Percentiles rank a stretch among this genome's conserved stretches.
Conservation (phyloP, 2,113 vertebrate genomes). For the Falco punctatus region DNA sequence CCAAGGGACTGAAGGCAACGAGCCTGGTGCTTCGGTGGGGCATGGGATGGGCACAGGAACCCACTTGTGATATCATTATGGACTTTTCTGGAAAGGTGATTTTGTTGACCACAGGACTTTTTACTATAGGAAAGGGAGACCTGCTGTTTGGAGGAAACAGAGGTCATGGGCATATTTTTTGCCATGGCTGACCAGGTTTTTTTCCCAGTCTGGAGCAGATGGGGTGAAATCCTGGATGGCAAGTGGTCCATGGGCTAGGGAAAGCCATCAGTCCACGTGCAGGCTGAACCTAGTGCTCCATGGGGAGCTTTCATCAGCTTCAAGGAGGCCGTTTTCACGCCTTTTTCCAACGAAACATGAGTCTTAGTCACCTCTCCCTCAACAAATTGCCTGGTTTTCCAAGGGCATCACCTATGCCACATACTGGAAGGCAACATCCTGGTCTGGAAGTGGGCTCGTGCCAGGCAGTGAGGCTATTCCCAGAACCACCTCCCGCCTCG, state of each 20-base stretch:
- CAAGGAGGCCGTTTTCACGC: neutral
- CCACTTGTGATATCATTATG: fast-evolving
- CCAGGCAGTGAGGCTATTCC: neutral
- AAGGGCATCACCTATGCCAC: neutral
- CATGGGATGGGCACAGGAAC: fast-evolving
- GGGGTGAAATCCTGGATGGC: neutral
- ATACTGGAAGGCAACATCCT: neutral
- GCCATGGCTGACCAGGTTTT: neutral
- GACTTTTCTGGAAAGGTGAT: neutral
- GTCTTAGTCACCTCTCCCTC: neutral
- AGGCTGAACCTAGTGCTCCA: neutral
- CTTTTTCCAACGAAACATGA: neutral
- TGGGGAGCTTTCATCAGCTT: neutral
- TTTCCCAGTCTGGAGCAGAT: neutral
- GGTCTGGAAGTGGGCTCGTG: fast-evolving
- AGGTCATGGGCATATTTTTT: neutral
- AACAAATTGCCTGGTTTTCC: neutral
- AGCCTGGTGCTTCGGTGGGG: neutral
- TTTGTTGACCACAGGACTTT: neutral
- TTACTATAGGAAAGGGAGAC: neutral
- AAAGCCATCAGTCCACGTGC: fast-evolving
- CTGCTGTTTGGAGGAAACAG: neutral
- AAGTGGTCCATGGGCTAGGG: fast-evolving
- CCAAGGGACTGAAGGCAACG: neutral
- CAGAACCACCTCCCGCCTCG: neutral